Conservation (phyloP, 2,113 vertebrate genomes). For the Heterotilapia buettikoferi region DNA sequence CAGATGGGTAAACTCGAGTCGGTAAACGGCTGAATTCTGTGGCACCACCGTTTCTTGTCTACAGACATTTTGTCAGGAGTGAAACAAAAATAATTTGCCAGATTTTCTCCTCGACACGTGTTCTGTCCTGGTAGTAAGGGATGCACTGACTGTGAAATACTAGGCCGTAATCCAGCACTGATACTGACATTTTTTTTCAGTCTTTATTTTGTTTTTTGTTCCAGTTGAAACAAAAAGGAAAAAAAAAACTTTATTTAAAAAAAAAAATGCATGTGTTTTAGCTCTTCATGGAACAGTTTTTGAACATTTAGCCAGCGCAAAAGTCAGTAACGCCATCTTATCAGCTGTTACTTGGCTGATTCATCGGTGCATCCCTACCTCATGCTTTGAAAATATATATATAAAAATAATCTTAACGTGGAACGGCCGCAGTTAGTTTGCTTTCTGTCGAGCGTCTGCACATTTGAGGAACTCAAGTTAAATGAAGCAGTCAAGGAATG, state of each 20-base stretch:
- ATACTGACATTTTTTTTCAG: neutral
- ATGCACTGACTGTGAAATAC: neutral
- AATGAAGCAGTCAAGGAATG: neutral
- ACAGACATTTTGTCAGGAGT: neutral
- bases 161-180: neutral
- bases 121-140: neutral
- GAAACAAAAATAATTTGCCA: neutral
- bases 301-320: neutral
- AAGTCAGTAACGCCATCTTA: neutral
- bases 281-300: neutral
- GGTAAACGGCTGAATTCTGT: neutral
- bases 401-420: neutral
- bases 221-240: rapidly evolving
- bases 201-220: neutral
- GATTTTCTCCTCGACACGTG: neutral
- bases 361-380: neutral
- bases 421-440: neutral
- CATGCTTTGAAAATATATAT: neutral
- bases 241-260: neutral
- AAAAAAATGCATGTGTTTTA: neutral
- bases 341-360: neutral
- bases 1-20: constrained; percentile 25
- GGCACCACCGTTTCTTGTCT: neutral
- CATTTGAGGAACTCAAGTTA: neutral
- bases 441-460: neutral